Percentiles rank a stretch among this genome's conserved stretches.
Evolutionary conservation across 2,113 vertebrate genomes (phyloP).

Genomic region (Apaloderma vittatum): DNA sequence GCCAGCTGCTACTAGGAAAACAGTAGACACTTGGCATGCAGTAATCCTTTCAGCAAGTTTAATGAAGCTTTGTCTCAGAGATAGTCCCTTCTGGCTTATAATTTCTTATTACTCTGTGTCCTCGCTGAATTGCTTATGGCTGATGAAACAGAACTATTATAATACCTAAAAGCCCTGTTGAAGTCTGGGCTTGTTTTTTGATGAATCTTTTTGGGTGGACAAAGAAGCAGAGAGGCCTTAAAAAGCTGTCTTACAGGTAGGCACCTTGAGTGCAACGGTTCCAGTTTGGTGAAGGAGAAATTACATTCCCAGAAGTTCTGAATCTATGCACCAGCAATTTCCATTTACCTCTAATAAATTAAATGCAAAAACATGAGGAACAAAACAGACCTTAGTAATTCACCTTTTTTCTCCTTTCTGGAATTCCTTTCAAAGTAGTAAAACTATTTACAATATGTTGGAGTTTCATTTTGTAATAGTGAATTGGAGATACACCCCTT

Average conservation of each 20-base stretch:
- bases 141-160: background rate
- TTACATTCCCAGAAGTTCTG: background rate
- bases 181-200: background rate
- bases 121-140: background rate
- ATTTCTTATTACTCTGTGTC: background rate
- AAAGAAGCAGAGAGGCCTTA: background rate
- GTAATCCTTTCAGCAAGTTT: constrained; percentile 2
- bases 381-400: background rate
- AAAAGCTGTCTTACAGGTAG: background rate
- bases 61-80: constrained; percentile 11
- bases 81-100: constrained; percentile 3
- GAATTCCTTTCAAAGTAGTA: background rate
- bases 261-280: background rate
- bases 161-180: background rate
- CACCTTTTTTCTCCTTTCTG: background rate
- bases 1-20: constrained; percentile 22
- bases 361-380: background rate
- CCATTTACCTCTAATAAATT: background rate
- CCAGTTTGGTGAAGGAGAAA: background rate
- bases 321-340: background rate
- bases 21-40: background rate
- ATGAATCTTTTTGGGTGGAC: background rate
- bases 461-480: background rate
- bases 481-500: background rate
- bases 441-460: background rate